phyloP scores from a whole-genome alignment of 2,888 invertebrate genomes.

The Baronia brevicornis region DNA sequence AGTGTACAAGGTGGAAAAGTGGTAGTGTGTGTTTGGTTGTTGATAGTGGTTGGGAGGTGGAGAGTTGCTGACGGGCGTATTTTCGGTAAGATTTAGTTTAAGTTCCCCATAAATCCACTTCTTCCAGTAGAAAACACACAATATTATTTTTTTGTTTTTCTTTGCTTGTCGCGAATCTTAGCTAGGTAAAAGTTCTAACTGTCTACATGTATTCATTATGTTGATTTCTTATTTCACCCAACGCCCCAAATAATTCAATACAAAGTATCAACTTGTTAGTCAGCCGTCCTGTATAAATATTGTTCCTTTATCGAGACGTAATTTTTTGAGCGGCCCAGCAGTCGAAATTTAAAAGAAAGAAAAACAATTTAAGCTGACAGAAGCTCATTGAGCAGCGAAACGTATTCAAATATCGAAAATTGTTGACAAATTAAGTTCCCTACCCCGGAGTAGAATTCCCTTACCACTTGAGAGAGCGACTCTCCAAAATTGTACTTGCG shows the following conservation, averaged over 20 bases:
- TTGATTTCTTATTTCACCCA: too few species aligned
- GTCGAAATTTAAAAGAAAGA: slow-evolving; percentile 57
- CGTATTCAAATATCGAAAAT: slow-evolving; percentile 76
- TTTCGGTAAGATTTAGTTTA: too few species aligned
- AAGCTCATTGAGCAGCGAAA: slow-evolving; percentile 71
- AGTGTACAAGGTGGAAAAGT: too few species aligned
- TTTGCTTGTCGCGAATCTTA: too few species aligned
- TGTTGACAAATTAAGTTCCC: slow-evolving; percentile 76
- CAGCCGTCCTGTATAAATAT: slow-evolving; percentile 13
- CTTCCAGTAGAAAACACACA: too few species aligned
- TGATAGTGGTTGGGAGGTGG: too few species aligned
- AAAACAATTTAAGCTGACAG: slow-evolving; percentile 70
- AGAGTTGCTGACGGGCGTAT: too few species aligned
- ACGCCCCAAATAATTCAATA: slow-evolving; percentile 1
- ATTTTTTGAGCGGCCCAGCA: slow-evolving; percentile 19
- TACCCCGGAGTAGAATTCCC: slow-evolving; percentile 60
- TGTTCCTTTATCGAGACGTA: slow-evolving; percentile 5
- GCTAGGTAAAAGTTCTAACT: too few species aligned
- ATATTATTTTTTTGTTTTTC: too few species aligned
- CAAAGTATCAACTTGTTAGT: slow-evolving; percentile 10
- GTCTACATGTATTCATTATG: too few species aligned
- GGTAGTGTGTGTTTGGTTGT: too few species aligned
- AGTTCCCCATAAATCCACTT: too few species aligned
- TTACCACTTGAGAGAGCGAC: slow-evolving; percentile 68
- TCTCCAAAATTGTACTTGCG: slow-evolving; percentile 59